These are phyloP conservation scores for Pterostichus niger DNA, from an alignment of 2,888 invertebrate species.

Conservation along the genomic window DNA sequence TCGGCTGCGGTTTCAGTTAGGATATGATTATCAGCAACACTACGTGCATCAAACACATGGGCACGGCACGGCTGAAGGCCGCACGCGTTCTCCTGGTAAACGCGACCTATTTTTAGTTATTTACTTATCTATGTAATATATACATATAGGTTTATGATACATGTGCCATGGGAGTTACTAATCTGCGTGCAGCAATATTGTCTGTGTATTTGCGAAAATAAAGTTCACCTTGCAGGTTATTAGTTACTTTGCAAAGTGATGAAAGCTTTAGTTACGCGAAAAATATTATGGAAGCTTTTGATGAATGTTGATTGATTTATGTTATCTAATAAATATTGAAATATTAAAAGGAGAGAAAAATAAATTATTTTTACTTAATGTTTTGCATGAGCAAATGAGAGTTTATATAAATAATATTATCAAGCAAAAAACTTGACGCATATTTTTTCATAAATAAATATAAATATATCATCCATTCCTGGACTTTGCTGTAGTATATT, in stretches of 20 bases:
- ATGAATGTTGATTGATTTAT: neutral
- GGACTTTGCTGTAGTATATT: no score
- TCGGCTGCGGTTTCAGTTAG: no score
- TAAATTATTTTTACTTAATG: no score
- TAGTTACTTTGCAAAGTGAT: conserved; percentile 8
- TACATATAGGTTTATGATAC: neutral
- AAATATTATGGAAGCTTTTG: neutral
- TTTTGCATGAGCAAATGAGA: no score
- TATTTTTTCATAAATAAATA: no score
- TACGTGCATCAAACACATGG: neutral
- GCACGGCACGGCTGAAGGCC: neutral
- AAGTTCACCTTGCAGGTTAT: conserved; percentile 27
- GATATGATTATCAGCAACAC: neutral
- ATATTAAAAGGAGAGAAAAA: neutral
- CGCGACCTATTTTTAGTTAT: conserved; percentile 6
- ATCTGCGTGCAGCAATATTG: neutral
- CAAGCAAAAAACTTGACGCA: no score
- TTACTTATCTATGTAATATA: neutral
- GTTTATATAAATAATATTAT: no score
- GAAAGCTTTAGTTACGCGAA: neutral
- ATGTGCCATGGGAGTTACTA: neutral
- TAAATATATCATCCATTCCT: no score
- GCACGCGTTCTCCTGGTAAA: conserved; percentile 5
- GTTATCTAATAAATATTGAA: neutral
- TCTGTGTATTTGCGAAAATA: conserved; percentile 25